A percentile compares a stretch with the other conserved stretches of the same genome.
Conservation (phyloP, 53 echinoderm and acorn worm species). For the Paelopatides confundens region DNA sequence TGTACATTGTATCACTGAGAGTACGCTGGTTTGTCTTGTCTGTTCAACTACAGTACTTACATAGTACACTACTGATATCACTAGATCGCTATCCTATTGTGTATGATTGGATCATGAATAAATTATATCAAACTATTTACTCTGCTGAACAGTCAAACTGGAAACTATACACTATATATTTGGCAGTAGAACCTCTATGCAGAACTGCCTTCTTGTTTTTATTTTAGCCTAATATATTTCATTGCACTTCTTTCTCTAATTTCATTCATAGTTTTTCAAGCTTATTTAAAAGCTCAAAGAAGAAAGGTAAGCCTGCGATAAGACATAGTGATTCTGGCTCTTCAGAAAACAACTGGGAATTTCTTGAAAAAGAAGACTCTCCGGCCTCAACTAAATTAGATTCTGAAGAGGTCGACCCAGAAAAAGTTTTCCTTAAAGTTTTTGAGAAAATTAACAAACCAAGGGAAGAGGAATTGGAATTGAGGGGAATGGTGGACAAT, state of each 20-base stretch:
- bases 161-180: too few relatives aligned
- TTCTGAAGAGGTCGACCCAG: neutral
- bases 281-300: slow-evolving; percentile 62
- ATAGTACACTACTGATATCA: too few relatives aligned
- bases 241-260: neutral
- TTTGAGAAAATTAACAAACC: slow-evolving; percentile 1
- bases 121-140: too few relatives aligned
- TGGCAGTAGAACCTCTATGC: too few relatives aligned
- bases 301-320: slow-evolving; percentile 11
- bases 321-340: neutral
- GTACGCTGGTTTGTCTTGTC: too few relatives aligned
- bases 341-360: slow-evolving; percentile 59
- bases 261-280: slow-evolving; percentile 65
- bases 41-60: too few relatives aligned
- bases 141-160: too few relatives aligned
- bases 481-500: neutral
- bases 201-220: too few relatives aligned
- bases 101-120: too few relatives aligned
- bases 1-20: too few relatives aligned
- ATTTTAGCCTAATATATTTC: too few relatives aligned
- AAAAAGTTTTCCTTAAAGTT: neutral
- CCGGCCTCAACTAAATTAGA: neutral
- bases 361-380: slow-evolving; percentile 37
- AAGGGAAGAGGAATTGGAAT: neutral
- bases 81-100: too few relatives aligned